Base-by-base conservation (phyloP, 2,113 vertebrate genomes). In the Platysternon megacephalum region DNA sequence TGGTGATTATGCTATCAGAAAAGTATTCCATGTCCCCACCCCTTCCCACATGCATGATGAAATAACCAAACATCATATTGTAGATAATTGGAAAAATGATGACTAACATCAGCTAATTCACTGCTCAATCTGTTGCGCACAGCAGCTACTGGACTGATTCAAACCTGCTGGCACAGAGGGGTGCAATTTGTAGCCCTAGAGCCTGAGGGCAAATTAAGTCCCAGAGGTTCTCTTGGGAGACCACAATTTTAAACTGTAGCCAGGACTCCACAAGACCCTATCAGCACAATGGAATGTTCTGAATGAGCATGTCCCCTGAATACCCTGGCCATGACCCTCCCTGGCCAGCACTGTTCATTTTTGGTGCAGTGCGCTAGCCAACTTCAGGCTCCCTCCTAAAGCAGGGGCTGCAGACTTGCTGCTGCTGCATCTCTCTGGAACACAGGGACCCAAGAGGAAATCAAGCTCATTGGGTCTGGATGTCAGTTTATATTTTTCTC, bases 11-110 rank as follows among this genome's bases (percentile, higher is more conserved):
- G 85, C 95, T 96, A 94, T 96, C 93, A 94, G 93, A 89, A 94
- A 94, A 96, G 91, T 46, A 56, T 96, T 97, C 94, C 84, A 96
- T 94, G 92, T 92, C 93, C 94, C 94, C 97, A 90, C 97, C 96
- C 95, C 83, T 92, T 96, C 96, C 97, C 91, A 98, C 96, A 96
- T 95, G 94, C 94, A 89, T 97, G 96, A 95, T 92, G 97, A 97
- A 97, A 96, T 94, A 95, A 97, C 94, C 95, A 90, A 94, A 90
- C 14, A 61, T 92, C 91, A 29, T 87, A 46, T 65, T 90, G 90
- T 95, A 95, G 4, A 1, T 79, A 4, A 95, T 91, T 92, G 93
- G 92, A 91, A 97, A 96, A 90, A 93, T 65, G 89, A 94, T 97
- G 97, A 97, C 94, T 95, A 97, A 96, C 88, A 96, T 86, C 86